Conservation (phyloP, 2,113 vertebrate genomes). For the Phrynosoma platyrhinos region DNA sequence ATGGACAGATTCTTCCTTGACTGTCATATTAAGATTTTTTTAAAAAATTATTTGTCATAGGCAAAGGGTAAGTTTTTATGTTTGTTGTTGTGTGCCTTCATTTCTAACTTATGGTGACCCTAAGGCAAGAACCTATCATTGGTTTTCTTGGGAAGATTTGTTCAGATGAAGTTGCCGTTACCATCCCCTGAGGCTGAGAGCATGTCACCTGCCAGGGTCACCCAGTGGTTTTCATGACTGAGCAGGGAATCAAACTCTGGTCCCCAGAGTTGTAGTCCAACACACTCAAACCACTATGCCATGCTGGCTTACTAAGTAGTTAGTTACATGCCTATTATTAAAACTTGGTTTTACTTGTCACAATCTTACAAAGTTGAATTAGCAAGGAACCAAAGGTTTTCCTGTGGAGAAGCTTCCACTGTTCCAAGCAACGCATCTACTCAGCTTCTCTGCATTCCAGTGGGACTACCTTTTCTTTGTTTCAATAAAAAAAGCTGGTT, state of each 20-base stretch:
- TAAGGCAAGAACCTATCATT: no score
- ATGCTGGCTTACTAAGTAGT: no score
- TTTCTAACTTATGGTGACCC: no score
- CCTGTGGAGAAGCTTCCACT: neutral
- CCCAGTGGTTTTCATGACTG: no score
- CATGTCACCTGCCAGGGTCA: no score
- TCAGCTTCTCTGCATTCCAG: neutral
- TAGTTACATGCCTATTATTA: neutral
- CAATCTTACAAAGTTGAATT: neutral
- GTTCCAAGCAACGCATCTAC: neutral
- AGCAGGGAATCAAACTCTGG: no score
- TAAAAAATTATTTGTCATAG: neutral
- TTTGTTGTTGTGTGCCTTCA: no score
- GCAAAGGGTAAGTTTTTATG: neutral
- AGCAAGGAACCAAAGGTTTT: neutral
- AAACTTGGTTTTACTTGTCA: neutral
- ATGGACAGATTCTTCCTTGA: neutral
- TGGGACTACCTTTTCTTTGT: neutral
- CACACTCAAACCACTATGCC: no score
- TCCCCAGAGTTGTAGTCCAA: no score
- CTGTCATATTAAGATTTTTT: neutral
- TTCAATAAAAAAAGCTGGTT: neutral
- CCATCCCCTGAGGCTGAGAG: no score
- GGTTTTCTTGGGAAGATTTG: no score
- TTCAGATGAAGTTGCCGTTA: no score